Evolutionary conservation across 37 sponge, comb jelly and placozoan species (phyloP), one percentile per base, ranked within the genome.

Genomic region (Lycopodina hypogea): DNA sequence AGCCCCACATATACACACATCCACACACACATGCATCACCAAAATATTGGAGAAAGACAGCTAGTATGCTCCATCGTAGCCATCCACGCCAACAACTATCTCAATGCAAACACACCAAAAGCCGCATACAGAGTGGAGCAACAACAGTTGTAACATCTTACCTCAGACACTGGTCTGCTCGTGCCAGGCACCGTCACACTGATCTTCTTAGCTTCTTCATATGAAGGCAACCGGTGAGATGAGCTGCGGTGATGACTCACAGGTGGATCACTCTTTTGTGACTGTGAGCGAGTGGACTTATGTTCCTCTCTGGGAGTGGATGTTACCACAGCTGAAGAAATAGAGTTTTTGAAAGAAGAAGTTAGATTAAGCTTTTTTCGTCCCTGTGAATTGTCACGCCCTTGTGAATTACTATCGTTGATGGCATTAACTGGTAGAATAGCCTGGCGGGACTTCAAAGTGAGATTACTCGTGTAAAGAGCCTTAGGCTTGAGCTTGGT

Each of bases 201-300:
- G 45, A 92, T 92, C 82, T 87, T 92, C 88, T 92, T 92, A 21
- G 88, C 77, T 21, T 92, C 92, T 23, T 80, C 84, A 48, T 40
- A 73, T 11, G 83, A 73, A 11, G 81, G 74, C 63, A 82, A 76
- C 24, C 42, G 65, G 33, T 6, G 3, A 21, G 81, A 51, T 6
- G 42, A 41, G 12, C 12, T 12, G 18, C 23, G 15, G 36, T 41
- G 48, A 18, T 56, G 57, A 6, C 48, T 23, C 8, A 51, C 11
- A 19, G 67, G 75, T 0, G 69, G 68, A 39, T 78, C 79, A 68
- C 79, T 78, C 38, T 68, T 50, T 68, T 69, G 79, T 66, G 79
- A 50, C 6, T 62, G 64, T 30, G 59, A 4, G 40, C 58, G 57
- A 21, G 58, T 33, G 15, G 60, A 34, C 28, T 15, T 48, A 4